Evolutionary conservation across 2,113 vertebrate genomes (phyloP).

Genomic region (Oncorhynchus kisutch): DNA sequence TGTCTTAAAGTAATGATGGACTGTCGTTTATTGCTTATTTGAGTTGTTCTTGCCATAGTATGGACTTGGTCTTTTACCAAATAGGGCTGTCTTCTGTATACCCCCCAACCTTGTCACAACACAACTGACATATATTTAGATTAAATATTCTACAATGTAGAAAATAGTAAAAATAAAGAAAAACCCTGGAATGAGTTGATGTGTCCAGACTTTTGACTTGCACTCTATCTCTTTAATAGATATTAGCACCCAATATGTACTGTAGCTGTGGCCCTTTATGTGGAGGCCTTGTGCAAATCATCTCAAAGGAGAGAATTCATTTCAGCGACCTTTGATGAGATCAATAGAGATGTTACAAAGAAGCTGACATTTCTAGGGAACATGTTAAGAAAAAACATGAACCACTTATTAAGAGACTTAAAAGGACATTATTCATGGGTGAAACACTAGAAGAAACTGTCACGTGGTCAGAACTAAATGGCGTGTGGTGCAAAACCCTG

Average conservation of each 20-base stretch:
- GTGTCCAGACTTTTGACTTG: neutral
- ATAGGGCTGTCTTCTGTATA: too few species aligned
- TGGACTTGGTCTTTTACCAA: too few species aligned
- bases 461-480: too few species aligned
- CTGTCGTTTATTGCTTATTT: too few species aligned
- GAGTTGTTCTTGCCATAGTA: too few species aligned
- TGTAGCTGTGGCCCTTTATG: neutral
- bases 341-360: neutral
- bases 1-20: too few species aligned
- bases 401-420: slow-evolving; percentile 6
- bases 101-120: too few species aligned
- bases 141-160: too few species aligned
- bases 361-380: neutral
- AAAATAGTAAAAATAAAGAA: too few species aligned
- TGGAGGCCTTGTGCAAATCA: neutral
- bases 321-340: neutral
- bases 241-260: neutral
- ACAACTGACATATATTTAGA: too few species aligned
- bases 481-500: neutral
- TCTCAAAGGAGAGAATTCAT: neutral
- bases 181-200: too few species aligned
- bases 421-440: too few species aligned
- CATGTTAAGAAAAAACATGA: neutral
- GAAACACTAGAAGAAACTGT: neutral
- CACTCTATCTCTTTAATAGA: neutral